Percentiles rank a stretch among this genome's conserved stretches.
phyloP scores from a whole-genome alignment of 2,113 vertebrate genomes.

The Stigmatopora argus region DNA sequence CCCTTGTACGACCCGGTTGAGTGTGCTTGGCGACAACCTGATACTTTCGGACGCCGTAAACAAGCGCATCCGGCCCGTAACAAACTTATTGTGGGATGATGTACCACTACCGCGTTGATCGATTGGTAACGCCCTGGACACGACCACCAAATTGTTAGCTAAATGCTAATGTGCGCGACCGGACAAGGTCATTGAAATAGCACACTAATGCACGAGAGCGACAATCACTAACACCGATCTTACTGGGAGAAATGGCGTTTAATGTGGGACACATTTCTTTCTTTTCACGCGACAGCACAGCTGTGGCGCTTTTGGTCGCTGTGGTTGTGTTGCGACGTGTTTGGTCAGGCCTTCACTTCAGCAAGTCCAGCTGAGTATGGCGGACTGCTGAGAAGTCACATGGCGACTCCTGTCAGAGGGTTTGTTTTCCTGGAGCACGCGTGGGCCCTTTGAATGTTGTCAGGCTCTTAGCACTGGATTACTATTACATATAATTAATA shows the following conservation, averaged over 20 bases:
- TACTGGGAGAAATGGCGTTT: background rate
- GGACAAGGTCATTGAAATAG: constrained; percentile 42
- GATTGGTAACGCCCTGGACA: constrained; percentile 7
- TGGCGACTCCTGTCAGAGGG: constrained; percentile 30
- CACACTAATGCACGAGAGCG: no score
- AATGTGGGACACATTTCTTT: background rate
- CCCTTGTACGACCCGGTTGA: background rate
- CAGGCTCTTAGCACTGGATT: background rate
- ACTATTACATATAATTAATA: background rate
- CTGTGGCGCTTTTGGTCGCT: background rate
- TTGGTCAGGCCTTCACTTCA: constrained; percentile 31
- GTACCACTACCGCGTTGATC: background rate
- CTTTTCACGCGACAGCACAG: background rate
- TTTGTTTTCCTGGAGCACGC: constrained; percentile 32
- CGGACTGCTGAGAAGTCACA: constrained; percentile 51
- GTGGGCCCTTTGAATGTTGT: background rate
- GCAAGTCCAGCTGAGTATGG: constrained; percentile 45
- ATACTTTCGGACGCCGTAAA: background rate
- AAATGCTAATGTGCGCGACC: constrained; percentile 25
- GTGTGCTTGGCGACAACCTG: background rate
- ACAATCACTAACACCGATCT: background rate
- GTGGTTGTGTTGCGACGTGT: constrained; percentile 37
- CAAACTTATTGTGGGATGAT: background rate
- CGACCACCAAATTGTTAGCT: constrained; percentile 30
- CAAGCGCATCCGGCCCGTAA: background rate